Percentiles rank a stretch among this genome's conserved stretches.
Conservation (phyloP, 2,113 vertebrate species). For the Phrynocephalus versicolor region DNA sequence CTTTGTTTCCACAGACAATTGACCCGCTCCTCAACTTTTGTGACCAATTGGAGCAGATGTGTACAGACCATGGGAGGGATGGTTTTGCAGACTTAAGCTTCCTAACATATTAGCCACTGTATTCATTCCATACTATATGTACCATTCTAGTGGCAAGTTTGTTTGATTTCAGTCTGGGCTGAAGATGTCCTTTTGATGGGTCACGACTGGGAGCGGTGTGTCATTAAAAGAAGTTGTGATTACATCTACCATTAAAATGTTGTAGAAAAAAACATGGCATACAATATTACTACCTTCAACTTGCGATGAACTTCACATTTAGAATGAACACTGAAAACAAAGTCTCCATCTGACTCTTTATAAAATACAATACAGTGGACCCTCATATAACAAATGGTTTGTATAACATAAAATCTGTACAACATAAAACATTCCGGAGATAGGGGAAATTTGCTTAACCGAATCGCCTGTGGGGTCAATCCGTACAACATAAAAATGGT, state of each 20-base stretch:
- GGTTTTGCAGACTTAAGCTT: not conserved
- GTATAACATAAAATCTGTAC: too few relatives aligned
- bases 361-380: not conserved
- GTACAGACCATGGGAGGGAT: not conserved
- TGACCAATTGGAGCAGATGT: not conserved
- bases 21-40: not conserved
- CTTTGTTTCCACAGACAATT: not conserved
- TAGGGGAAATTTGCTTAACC: too few relatives aligned
- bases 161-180: not conserved
- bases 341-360: not conserved
- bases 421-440: too few relatives aligned
- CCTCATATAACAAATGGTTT: too few relatives aligned
- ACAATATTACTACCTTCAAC: not conserved
- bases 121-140: not conserved
- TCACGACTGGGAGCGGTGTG: not conserved
- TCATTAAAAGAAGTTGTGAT: not conserved
- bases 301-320: not conserved
- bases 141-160: not conserved
- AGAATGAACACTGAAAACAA: not conserved
- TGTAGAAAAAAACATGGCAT: not conserved
- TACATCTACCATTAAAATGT: not conserved
- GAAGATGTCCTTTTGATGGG: not conserved
- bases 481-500: too few relatives aligned
- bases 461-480: too few relatives aligned
- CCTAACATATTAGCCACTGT: not conserved